Conservation (phyloP, 2,113 vertebrate species). For the Columba livia region DNA sequence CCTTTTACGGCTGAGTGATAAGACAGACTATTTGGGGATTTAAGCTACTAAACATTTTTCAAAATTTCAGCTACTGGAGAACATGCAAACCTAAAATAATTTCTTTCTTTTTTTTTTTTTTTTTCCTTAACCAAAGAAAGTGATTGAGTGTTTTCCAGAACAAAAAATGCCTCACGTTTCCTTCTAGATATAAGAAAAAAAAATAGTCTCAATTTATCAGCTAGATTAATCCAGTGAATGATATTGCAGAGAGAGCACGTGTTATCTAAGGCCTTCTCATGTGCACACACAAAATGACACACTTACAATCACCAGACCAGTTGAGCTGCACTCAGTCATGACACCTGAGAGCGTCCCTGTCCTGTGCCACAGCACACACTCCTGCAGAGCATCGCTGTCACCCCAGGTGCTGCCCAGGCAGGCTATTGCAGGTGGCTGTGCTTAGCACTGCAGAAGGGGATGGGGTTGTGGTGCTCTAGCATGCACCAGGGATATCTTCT, state of each 20-base stretch:
- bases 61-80: background rate
- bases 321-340: background rate
- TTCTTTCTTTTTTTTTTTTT: background rate
- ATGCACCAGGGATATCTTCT: fast-evolving
- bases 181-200: background rate
- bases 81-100: background rate
- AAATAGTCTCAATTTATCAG: background rate
- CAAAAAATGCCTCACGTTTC: background rate
- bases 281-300: background rate
- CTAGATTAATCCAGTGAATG: background rate
- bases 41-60: background rate
- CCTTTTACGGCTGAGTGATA: background rate
- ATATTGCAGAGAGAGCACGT: background rate
- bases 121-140: background rate
- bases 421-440: background rate
- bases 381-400: fast-evolving
- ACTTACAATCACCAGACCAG: background rate
- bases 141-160: background rate
- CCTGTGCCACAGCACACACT: fast-evolving
- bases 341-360: background rate
- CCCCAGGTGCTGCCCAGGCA: background rate
- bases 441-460: background rate
- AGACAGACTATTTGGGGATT: background rate
- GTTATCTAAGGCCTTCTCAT: background rate
- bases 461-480: background rate